phyloP scores from a whole-genome alignment of 2,888 invertebrate genomes.

The Noctua comes region DNA sequence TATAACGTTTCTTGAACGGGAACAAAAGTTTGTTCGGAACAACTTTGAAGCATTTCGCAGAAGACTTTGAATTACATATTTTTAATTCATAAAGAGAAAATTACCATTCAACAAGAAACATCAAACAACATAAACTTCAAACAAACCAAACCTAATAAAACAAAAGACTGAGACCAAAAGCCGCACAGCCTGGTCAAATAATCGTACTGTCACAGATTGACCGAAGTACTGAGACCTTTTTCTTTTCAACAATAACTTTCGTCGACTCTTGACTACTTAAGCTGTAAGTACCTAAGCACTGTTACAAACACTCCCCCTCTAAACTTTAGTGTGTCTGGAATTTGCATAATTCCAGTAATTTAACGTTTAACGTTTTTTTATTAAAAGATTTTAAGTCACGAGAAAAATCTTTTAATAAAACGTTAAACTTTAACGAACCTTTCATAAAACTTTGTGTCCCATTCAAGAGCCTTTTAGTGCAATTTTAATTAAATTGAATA shows the following conservation, averaged over 20 bases:
- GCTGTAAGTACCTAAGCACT: constrained; percentile 21
- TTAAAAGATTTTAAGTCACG: constrained; percentile 29
- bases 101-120: constrained; percentile 18
- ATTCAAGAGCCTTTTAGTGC: constrained; percentile 25
- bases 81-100: constrained; percentile 1
- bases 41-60: background rate
- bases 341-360: constrained; percentile 45
- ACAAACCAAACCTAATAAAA: constrained; percentile 9
- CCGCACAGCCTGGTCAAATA: constrained; percentile 12
- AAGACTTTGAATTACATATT: background rate
- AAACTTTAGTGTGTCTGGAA: constrained; percentile 31
- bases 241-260: constrained; percentile 12
- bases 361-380: constrained; percentile 34
- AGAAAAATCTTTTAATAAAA: no score
- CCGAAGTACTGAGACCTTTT: constrained; percentile 30
- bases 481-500: constrained; percentile 9
- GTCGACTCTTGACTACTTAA: constrained; percentile 15
- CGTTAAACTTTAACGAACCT: constrained; percentile 32
- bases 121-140: constrained; percentile 12
- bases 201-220: constrained; percentile 32
- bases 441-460: constrained; percentile 31
- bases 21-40: background rate
- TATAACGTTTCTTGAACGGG: background rate
- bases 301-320: constrained; percentile 28
- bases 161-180: constrained; percentile 17